phyloP scores from a whole-genome alignment of 2,113 vertebrate species.

The Amphiprion ocellaris region DNA sequence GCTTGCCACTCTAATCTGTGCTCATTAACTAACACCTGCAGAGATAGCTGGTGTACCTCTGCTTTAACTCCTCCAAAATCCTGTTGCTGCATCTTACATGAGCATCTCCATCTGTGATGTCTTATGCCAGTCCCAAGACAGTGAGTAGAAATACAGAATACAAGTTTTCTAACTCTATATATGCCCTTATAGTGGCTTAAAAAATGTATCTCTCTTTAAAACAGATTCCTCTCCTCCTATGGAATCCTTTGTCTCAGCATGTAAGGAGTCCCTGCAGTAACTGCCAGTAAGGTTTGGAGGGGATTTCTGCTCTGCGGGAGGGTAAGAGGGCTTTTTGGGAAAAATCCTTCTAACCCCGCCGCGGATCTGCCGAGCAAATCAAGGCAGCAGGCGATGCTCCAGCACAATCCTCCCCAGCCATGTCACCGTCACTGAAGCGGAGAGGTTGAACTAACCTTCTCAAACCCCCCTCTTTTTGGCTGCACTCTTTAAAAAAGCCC shows the following conservation, averaged over 20 bases:
- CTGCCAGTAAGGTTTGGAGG: conserved; percentile 61
- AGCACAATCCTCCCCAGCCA: conserved; percentile 47
- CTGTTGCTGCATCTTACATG: not conserved
- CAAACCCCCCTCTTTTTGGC: conserved; percentile 18
- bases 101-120: conserved; percentile 5
- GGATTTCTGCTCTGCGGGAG: conserved; percentile 73
- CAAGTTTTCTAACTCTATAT: not conserved
- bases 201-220: no score
- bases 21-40: conserved; percentile 36
- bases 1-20: conserved; percentile 12
- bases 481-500: conserved; percentile 24
- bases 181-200: no score
- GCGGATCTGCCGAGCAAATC: conserved; percentile 66
- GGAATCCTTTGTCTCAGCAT: conserved; percentile 55
- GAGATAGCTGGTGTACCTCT: conserved; percentile 9
- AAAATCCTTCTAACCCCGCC: conserved; percentile 68
- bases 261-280: conserved; percentile 57
- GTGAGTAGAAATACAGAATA: not conserved
- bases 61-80: conserved; percentile 12
- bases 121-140: not conserved
- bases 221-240: conserved; percentile 4
- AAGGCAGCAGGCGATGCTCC: conserved; percentile 61
- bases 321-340: conserved; percentile 67
- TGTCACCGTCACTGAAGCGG: conserved; percentile 48
- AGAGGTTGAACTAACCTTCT: conserved; percentile 42